phyloP scores from a whole-genome alignment of 2,797 vertebrate genomes.

The Heterohyrax brucei region DNA sequence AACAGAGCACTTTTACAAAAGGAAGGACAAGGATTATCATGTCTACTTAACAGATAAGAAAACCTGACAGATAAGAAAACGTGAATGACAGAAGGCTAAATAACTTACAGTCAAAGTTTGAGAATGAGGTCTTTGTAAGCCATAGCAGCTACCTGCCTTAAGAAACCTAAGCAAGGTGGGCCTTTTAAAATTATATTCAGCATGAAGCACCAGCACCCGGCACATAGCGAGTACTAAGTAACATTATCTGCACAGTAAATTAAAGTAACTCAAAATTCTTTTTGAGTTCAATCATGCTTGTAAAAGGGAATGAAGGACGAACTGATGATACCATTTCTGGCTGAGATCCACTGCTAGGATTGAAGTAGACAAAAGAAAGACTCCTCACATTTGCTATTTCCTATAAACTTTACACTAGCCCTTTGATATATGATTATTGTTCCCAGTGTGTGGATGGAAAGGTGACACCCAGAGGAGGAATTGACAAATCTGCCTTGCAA shows the following conservation, averaged over 20 bases:
- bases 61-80: neutral
- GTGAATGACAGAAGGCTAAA: conserved; percentile 2
- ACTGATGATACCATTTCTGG: neutral
- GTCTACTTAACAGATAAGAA: neutral
- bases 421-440: neutral
- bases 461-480: neutral
- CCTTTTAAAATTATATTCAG: conserved; percentile 27
- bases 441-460: neutral
- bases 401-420: neutral
- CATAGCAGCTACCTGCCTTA: neutral
- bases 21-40: neutral
- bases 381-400: neutral
- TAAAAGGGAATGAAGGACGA: conserved; percentile 29
- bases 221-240: neutral
- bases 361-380: neutral
- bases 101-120: neutral
- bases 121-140: conserved; percentile 14
- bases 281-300: neutral
- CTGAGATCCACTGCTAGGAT: neutral
- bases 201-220: neutral
- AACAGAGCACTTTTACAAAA: conserved; percentile 48
- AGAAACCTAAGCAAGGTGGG: neutral
- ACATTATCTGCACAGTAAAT: conserved; percentile 14
- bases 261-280: neutral
- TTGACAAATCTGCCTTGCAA: neutral